Evolutionary conservation across 2,888 invertebrate species (phyloP).

Genomic region (Arctia plantaginis): DNA sequence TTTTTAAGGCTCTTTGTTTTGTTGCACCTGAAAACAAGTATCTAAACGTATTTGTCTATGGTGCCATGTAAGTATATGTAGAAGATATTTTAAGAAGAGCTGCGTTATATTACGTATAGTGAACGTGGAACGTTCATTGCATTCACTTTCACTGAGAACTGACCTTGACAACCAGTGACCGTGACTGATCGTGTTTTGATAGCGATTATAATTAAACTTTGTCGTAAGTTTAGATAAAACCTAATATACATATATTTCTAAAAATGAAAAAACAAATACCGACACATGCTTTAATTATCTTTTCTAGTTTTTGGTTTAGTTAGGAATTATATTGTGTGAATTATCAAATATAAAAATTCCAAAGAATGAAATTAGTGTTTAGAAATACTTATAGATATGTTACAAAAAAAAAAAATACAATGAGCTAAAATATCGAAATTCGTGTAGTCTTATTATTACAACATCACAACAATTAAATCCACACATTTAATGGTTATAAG

Average conservation of each 20-base stretch:
- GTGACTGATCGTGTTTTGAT: slow-evolving; percentile 52
- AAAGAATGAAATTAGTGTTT: too few relatives aligned
- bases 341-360: too few relatives aligned
- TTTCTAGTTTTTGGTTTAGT: not conserved
- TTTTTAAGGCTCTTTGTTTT: slow-evolving; percentile 20
- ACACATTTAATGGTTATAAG: not conserved
- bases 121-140: slow-evolving; percentile 19
- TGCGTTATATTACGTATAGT: slow-evolving; percentile 37
- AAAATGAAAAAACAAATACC: not conserved
- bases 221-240: slow-evolving; percentile 2
- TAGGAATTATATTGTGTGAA: too few relatives aligned
- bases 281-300: not conserved
- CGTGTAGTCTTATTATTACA: too few relatives aligned
- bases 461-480: too few relatives aligned
- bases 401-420: too few relatives aligned
- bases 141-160: slow-evolving; percentile 61
- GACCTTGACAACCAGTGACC: slow-evolving; percentile 68
- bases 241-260: not conserved
- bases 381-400: too few relatives aligned
- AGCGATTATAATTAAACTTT: slow-evolving; percentile 10
- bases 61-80: not conserved
- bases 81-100: slow-evolving; percentile 11
- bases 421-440: too few relatives aligned
- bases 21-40: slow-evolving; percentile 19
- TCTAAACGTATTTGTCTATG: not conserved